Base-by-base conservation (phyloP, 2,113 vertebrate species). In the Shinisaurus crocodilurus region DNA sequence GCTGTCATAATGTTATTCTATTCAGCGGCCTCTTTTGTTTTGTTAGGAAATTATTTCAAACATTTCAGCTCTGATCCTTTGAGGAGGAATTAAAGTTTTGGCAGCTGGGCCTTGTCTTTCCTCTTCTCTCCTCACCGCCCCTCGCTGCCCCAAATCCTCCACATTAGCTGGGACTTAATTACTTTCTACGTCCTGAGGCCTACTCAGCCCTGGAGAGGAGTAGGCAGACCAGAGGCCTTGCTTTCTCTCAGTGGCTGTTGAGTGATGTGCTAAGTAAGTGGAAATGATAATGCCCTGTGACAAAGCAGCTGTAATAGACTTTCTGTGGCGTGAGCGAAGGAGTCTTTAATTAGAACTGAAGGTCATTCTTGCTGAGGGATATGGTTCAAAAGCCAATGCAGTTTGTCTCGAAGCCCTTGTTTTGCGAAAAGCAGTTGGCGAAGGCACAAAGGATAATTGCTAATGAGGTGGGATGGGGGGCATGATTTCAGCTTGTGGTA, bases 1-100 rank as follows among this genome's bases (percentile, higher is more conserved):
- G 95, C 96, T 96, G 94, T 95, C 96, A 96, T 93, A 95, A 95
- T 93, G 94, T 95, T 95, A 87, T 95, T 96, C 94, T 95, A 93
- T 95, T 94, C 94, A 89, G 48, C 94, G 85, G 80, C 85, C 92
- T 93, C 89, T 94, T 89, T 85, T 95, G 93, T 92, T 95, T 95
- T 86, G 65, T 89, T 89, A 93, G 94, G 94, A 91, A 94, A 93
- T 89, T 12, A 85, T 89, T 95, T 94, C 89, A 92, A 92, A 94
- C 89, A 69, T 92, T 94, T 95, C 94, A 92, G 85, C 87, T 86
- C 89, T 89, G 89, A 92, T 95, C 83, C 91, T 96, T 80, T 88
- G 92, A 95, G 94, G 92, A 94, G 93, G 93, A 93, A 94, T 93
- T 91, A 93, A 60, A 86, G 91, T 88, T 95, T 90, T 92, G 95